Percentiles rank a stretch among this genome's conserved stretches.
Evolutionary conservation across 1,140 invertebrate genomes (phyloP).

Genomic region (Drosophila santomea): DNA sequence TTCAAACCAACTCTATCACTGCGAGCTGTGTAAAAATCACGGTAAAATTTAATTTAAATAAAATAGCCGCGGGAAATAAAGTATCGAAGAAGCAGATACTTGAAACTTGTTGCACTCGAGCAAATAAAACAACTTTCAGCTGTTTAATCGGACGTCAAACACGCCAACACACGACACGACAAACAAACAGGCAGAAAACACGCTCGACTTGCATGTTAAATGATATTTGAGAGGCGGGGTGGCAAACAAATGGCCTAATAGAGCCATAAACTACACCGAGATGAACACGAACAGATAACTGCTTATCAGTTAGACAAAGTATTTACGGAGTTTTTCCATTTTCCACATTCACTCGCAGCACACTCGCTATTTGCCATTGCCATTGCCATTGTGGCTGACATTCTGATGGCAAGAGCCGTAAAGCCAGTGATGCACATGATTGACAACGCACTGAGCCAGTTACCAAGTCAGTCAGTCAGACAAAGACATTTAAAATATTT

Average conservation of each 20-base stretch:
- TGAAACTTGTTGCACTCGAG: constrained; percentile 17
- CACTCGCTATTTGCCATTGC: constrained; percentile 44
- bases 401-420: constrained; percentile 30
- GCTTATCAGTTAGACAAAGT: constrained; percentile 37
- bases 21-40: constrained; percentile 4
- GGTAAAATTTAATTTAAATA: constrained; percentile 28
- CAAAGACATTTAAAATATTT: constrained; percentile 68
- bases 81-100: neutral
- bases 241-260: constrained; percentile 54
- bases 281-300: constrained; percentile 54
- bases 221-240: constrained; percentile 10
- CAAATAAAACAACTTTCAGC: constrained; percentile 27
- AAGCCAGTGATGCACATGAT: constrained; percentile 73
- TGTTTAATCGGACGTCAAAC: constrained; percentile 40
- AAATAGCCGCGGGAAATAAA: constrained; percentile 43
- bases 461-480: constrained; percentile 53
- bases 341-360: constrained; percentile 26
- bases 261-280: constrained; percentile 53
- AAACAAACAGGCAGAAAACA: constrained; percentile 36
- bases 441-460: constrained; percentile 61
- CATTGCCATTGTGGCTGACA: constrained; percentile 50
- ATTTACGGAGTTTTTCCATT: constrained; percentile 41
- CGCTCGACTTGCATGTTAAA: constrained; percentile 14
- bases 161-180: constrained; percentile 19
- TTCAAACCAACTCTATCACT: neutral